phyloP scores from a whole-genome alignment of 2,113 vertebrate genomes.

The Pomatorhinus ruficollis region DNA sequence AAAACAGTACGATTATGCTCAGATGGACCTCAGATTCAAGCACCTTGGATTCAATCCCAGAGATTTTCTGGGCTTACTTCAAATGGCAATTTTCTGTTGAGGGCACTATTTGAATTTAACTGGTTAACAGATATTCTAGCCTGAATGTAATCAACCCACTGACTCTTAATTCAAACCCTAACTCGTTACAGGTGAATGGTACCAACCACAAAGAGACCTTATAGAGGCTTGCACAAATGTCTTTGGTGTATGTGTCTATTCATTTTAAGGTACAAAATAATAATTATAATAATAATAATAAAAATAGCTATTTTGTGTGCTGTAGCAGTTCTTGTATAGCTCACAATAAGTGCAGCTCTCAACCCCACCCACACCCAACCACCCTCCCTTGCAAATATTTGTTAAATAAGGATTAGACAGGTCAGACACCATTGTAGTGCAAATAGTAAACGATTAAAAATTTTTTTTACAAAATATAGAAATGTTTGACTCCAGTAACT shows the following conservation, averaged over 20 bases:
- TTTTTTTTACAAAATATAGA: constrained; percentile 88
- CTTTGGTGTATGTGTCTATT: constrained; percentile 92
- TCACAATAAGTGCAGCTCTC: constrained; percentile 88
- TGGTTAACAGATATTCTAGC: constrained; percentile 57
- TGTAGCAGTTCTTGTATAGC: constrained; percentile 84
- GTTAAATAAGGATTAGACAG: constrained; percentile 90
- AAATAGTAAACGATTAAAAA: constrained; percentile 91
- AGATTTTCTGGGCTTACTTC: not conserved
- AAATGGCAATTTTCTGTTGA: constrained; percentile 18
- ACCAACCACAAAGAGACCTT: constrained; percentile 78
- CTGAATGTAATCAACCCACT: constrained; percentile 61
- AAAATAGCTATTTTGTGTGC: constrained; percentile 87
- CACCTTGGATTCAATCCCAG: not conserved
- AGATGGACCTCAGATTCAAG: not conserved
- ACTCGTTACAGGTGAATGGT: constrained; percentile 69
- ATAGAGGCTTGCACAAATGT: constrained; percentile 82
- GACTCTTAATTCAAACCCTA: constrained; percentile 68
- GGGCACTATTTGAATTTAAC: constrained; percentile 43
- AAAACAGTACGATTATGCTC: constrained; percentile 19
- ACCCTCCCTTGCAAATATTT: constrained; percentile 83
- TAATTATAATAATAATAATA: constrained; percentile 82
- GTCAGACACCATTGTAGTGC: constrained; percentile 94
- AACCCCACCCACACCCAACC: constrained; percentile 76
- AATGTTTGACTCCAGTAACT: constrained; percentile 98
- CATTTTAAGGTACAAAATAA: constrained; percentile 84